Base-by-base conservation (phyloP, 2,888 invertebrate species). In the Brachylomia viminalis region DNA sequence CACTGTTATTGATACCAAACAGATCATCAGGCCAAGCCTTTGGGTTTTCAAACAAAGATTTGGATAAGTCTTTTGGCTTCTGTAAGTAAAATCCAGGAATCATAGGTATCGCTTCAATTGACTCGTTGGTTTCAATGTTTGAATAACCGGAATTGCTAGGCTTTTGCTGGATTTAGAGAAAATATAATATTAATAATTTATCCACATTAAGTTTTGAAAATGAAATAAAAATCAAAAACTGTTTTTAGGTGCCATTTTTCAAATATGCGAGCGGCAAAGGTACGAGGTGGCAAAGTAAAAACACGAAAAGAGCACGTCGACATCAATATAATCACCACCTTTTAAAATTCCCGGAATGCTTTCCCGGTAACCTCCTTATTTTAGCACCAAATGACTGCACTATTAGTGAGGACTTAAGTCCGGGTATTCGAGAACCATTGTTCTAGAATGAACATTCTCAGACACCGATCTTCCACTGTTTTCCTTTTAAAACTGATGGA, bases 21-120 rank as follows among this genome's bases (percentile, higher is more conserved):
- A 94, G 92, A 8, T 83, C 77, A 13, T 80, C 82, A 0, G 75
- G 77, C 0, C 73, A 23, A 17, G 92, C 86, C 27, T 84, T 87
- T 2, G 94, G 94, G 45, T 85, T 94, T 56, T 91, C 92, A 0
- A 87, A 84, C 0, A 92, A 83, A 4, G 95, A 94, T 47, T 91
- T 90, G 3, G 94, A 89, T 87, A 90, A 91, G 0, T 79, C 86
- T 0, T 75, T 58, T 0, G 94, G 94, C 42, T 87, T 90, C 7
- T 94, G 75, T 45, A 94, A 82, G 0, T 93, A 89, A 30, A 93
- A 93, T 0, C 94, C 95, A 0, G 95, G 94, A 4, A 88, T 68
- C 0, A 92, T 85, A 0, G 88, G 87, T 13, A 90, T 88, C 0
- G 88, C 85, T 79, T 80, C 84, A 0, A 33, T 17, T 20, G 67